Base-by-base conservation (phyloP, 92 coral and sea anemone genomes). In the Desmophyllum pertusum region DNA sequence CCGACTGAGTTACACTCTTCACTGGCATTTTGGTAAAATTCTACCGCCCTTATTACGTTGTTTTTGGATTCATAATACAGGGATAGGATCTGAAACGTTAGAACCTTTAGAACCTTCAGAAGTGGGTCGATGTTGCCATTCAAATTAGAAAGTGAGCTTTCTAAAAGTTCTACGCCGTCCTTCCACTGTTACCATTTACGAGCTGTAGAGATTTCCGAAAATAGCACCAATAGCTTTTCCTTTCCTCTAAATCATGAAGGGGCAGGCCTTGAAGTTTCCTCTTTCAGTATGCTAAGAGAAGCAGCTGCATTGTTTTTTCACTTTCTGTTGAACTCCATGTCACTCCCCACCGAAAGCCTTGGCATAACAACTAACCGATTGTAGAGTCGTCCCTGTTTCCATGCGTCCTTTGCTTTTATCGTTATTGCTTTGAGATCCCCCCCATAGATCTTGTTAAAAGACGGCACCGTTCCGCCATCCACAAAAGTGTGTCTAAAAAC, bases 361-460 rank as follows among this genome's bases (percentile, higher is more conserved):
- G 19, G 77, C 77, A n/a, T n/a, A 45, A 45, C 55, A 11, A 72
- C 30, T 21, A 72, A 42, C n/a, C 29, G 59, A 29, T 72, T 29
- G n/a, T 25, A 42, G 37, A n/a, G 48, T 30, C 5, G 55, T 29
- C n/a, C 9, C 5, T 43, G 10, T 72, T 25, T 25, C 38, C 77
- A 43, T 18, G 36, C 77, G 43, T 14, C n/a, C 57, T 27, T 3
- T 72, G 77, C 77, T 41, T 45, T 59, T 10, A n/a, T n/a, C n/a
- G 15, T 29, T 15, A 72, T 25, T 41, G 77, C 77, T n/a, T n/a
- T 29, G 53, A 23, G 3, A n/a, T n/a, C n/a, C n/a, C n/a, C n/a
- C n/a, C 43, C 59, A 25, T 72, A 72, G 38, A 72, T 42, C 57
- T 45, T 72, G 77, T 72, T 25, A 43, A 72, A 72, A n/a, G 57